Evolutionary conservation across 2,797 vertebrate species (phyloP).

Genomic region (Rhadinocentrus ornatus): DNA sequence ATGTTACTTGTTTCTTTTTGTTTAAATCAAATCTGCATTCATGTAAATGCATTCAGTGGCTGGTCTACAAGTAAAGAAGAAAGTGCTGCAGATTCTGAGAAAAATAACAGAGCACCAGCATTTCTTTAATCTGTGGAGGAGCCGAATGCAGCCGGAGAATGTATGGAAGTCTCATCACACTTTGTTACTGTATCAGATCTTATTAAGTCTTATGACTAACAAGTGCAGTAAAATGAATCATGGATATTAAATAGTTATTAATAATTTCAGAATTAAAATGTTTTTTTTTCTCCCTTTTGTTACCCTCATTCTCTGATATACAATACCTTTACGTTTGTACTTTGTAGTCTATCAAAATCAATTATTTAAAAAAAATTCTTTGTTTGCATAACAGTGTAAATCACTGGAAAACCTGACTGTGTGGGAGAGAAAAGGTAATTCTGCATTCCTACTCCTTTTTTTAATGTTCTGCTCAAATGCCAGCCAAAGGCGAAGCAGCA

Average conservation of each 20-base stretch:
- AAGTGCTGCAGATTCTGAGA: neutral
- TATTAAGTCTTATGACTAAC: no score
- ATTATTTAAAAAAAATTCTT: constrained; percentile 30
- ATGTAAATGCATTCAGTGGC: neutral
- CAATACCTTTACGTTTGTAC: neutral
- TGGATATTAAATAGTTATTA: no score
- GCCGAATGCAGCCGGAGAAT: neutral
- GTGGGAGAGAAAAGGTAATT: constrained; percentile 35
- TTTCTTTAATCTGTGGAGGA: neutral
- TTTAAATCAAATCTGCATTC: neutral
- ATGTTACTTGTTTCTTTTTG: neutral
- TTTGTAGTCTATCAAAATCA: constrained; percentile 10
- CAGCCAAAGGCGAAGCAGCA: constrained; percentile 70
- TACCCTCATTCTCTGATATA: neutral
- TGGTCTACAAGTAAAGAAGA: neutral
- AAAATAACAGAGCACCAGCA: neutral
- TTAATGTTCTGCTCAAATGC: constrained; percentile 54
- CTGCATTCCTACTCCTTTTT: constrained; percentile 51
- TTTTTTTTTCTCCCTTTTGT: neutral
- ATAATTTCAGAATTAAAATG: no score
- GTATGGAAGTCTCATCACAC: neutral
- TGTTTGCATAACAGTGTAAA: constrained; percentile 27
- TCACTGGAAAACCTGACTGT: constrained; percentile 36
- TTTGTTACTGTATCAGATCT: neutral
- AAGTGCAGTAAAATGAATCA: neutral